phyloP scores from a whole-genome alignment of 2,797 vertebrate species.

The Halcyon leucocephala region DNA sequence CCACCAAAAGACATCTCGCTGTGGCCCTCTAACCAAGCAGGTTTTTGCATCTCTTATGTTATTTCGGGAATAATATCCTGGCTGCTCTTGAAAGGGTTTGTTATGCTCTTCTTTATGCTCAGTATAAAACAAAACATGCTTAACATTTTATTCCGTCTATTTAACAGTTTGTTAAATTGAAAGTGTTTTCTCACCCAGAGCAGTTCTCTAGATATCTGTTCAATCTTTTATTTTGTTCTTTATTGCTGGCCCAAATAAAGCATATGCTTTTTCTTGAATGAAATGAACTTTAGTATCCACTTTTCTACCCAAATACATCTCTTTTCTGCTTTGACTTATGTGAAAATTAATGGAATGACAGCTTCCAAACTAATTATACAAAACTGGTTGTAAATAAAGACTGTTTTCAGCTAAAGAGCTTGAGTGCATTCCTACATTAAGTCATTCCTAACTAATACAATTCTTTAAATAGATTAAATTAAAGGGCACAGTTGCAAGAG shows the following conservation, averaged over 20 bases:
- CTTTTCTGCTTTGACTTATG: neutral
- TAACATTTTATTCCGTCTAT: neutral
- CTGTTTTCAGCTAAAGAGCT: slow-evolving; percentile 32
- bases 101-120: neutral
- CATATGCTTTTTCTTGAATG: neutral
- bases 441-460: neutral
- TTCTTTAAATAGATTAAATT: slow-evolving; percentile 42
- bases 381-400: slow-evolving; percentile 14
- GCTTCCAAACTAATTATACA: neutral
- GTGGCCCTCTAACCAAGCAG: neutral
- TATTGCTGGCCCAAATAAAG: neutral
- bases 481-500: neutral
- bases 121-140: neutral
- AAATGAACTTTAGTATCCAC: neutral
- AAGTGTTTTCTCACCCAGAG: neutral
- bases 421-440: neutral
- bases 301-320: neutral
- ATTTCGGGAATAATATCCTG: neutral
- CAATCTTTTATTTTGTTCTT: neutral
- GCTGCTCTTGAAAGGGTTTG: neutral
- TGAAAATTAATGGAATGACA: neutral
- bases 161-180: neutral
- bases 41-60: neutral
- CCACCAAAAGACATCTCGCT: neutral
- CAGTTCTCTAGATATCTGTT: neutral